These are phyloP conservation scores for Acipenser ruthenus DNA, from an alignment of 2,797 vertebrate genomes.

Conservation along the genomic window DNA sequence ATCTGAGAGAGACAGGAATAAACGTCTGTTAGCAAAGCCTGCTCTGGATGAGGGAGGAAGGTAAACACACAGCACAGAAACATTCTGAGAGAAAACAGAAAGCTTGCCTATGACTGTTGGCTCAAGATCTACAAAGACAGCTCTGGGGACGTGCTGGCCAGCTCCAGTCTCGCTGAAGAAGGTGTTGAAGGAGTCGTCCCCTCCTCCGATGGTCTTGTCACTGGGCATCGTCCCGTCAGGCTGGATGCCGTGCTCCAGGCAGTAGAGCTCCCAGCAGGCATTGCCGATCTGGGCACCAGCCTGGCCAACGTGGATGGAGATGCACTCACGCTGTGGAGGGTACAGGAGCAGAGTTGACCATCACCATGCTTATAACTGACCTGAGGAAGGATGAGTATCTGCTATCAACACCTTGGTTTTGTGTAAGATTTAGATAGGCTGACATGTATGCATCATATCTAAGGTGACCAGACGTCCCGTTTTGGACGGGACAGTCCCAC, in stretches of 20 bases:
- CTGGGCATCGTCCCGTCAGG: constrained; percentile 70
- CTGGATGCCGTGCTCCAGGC: constrained; percentile 67
- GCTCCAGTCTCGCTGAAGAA: constrained; percentile 69
- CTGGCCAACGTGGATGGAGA: constrained; percentile 64
- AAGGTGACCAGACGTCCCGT: background rate
- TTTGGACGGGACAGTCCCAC: too few species aligned
- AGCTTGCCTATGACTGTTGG: constrained; percentile 58
- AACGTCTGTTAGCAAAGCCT: constrained; percentile 20
- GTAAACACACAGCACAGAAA: background rate
- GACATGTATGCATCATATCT: background rate
- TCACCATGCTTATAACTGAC: constrained; percentile 12
- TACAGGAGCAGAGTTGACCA: constrained; percentile 19
- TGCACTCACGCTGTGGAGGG: constrained; percentile 55
- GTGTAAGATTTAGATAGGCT: background rate
- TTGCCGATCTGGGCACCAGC: constrained; percentile 70
- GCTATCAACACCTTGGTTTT: background rate
- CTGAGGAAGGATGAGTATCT: background rate
- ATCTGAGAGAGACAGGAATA: constrained; percentile 31
- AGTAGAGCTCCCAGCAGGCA: constrained; percentile 70
- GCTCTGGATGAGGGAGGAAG: constrained; percentile 2
- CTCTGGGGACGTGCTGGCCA: constrained; percentile 63
- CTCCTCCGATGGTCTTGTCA: constrained; percentile 66
- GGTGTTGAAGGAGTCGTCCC: constrained; percentile 66
- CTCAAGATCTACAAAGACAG: constrained; percentile 62
- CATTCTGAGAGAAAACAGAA: background rate